Base-by-base conservation (phyloP, 2,797 vertebrate genomes). In the Paedocypris micromegethes region DNA sequence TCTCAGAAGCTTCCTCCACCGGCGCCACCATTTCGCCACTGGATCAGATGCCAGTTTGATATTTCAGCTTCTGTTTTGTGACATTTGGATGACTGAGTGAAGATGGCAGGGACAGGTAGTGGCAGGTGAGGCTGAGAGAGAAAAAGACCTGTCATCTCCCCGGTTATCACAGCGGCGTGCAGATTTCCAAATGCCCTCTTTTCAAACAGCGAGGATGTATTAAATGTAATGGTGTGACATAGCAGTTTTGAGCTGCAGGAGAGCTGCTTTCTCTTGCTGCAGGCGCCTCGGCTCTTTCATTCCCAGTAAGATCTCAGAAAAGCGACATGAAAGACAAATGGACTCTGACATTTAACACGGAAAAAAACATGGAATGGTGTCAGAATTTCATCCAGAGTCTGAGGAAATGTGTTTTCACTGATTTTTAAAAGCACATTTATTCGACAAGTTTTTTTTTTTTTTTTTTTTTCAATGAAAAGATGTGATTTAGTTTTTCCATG, bases 51-150 rank as follows among this genome's bases (percentile, higher is more conserved):
- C 81, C 85, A 81, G 83, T 84, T 84, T 87, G 85, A 87, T 80
- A 74, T 88, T 89, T 88, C 85, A 80, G 77, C 83, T 83, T 83
- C 78, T 85, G 84, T 80, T 85, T 77, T 74, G 78, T 90, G 90
- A 89, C 88, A 90, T 90, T 90, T 88, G 86, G 86, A 84, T 85
- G 86, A 86, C 82, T 86, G 86, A 87, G 83, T 85, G 81, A 84
- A 83, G 84, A 85, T 85, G 85, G 82, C 71, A 68, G 74, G 78
- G 83, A 87, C 77, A 83, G 83, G 85, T 78, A 77, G 86, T 83
- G 84, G 78, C 77, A 55, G 79, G 83, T 78, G 73, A 80, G 79
- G 75, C 75, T 66, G 80, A 78, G 53, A 58, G 73, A 77, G 78
- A 63, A 72, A 72, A 63, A 74, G 77, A 85, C 76, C 78, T 83